Evolutionary conservation across 2,113 vertebrate species (phyloP), one percentile per base, ranked within the genome.

Genomic region (Lepus americanus): DNA sequence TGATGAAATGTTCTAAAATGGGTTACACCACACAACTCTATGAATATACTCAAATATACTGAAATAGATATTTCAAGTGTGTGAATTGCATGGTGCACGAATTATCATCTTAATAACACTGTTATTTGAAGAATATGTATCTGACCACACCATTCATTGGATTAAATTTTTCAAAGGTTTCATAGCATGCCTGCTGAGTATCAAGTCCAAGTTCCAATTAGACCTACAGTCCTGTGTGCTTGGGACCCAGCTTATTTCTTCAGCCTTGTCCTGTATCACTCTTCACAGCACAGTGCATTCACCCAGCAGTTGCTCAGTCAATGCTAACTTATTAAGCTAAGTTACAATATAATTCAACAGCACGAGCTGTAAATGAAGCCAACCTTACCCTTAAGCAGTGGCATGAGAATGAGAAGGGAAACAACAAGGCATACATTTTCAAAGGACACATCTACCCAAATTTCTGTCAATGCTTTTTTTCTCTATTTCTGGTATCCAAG

Each of bases 231-330:
- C 11, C 53, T 55, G 8, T 6, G n/a, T 23, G 33, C 8, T 4
- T 12, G 5, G 2, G 53, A 51, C 27, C 31, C 6, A n/a, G 3
- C 44, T 69, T 55, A 44, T 55, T 89, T 53, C 77, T 67, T 22
- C 49, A 82, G n/a, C 5, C 39, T 81, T 31, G 6, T 9, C 16
- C 31, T 59, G n/a, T 3, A 25, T 14, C 44, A 66, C 33, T 76
- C 29, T 76, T 29, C 29, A 44, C 76, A 82, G 2, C 9, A 44
- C 20, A 59, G 63, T 0, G 0, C 31, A 44, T 1, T 23, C 10
- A 59, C 25, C 8, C 4, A 55, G 1, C 2, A 31, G 39, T 10
- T 81, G 67, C 61, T 74, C 74, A 63, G 59, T 53, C 66, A 92
- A 81, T 36, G 16, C 6, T 12, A 49, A 39, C n/a, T 5, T 23